These are phyloP conservation scores for Chironomus riparius DNA, from an alignment of 2,888 invertebrate species.

Conservation along the genomic window DNA sequence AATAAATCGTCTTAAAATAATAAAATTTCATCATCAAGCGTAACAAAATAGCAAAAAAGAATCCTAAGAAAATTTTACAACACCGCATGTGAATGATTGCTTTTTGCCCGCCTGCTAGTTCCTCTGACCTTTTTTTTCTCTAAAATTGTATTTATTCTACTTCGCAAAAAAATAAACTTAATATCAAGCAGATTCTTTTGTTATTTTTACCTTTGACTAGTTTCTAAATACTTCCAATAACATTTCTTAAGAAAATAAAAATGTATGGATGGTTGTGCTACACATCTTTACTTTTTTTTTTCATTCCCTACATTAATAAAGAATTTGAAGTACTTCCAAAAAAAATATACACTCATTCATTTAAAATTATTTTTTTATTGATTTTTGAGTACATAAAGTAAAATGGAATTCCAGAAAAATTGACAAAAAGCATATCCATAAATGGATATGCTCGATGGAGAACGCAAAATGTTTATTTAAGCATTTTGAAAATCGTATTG, in stretches of 20 bases:
- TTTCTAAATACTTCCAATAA: no score
- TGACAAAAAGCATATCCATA: not conserved
- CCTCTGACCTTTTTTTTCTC: not conserved
- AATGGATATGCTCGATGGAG: not conserved
- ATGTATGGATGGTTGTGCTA: no score
- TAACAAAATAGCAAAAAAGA: not conserved
- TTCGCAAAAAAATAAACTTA: no score
- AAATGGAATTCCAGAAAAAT: not conserved
- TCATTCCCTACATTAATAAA: no score
- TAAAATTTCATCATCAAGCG: not conserved
- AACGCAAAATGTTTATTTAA: conserved; percentile 2
- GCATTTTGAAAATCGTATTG: conserved; percentile 4
- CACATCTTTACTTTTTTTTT: no score
- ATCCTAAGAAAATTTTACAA: not conserved
- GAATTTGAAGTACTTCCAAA: no score
- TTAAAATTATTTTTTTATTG: no score
- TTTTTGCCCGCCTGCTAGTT: not conserved
- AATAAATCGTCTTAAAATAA: not conserved
- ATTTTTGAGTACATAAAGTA: not conserved
- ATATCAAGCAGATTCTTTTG: no score
- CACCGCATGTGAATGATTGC: not conserved
- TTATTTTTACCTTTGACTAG: no score
- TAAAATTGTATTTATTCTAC: no score
- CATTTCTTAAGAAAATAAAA: no score
- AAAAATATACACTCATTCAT: no score